These are phyloP conservation scores for Dreissena polymorpha DNA, from an alignment of 1,140 invertebrate genomes.

Conservation along the genomic window DNA sequence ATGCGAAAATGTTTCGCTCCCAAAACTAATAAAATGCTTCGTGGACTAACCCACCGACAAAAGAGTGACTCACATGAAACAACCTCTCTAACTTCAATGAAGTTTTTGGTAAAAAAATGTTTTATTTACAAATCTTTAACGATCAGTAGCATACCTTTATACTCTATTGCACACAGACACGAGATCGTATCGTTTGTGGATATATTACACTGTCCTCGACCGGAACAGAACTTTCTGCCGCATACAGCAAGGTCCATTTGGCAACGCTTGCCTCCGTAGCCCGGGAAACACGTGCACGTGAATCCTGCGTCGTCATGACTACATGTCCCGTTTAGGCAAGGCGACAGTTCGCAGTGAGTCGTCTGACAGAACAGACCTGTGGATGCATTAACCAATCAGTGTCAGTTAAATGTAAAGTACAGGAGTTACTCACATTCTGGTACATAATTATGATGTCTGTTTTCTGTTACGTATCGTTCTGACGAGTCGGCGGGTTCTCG, in stretches of 20 bases:
- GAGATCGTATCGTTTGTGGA: neutral
- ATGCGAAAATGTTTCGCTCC: too few species aligned
- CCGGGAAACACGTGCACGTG: constrained; percentile 12
- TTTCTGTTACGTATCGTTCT: too few species aligned
- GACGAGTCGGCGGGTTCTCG: too few species aligned
- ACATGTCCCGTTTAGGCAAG: constrained; percentile 34
- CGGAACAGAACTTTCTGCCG: constrained; percentile 17
- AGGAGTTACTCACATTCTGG: too few species aligned
- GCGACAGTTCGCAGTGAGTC: constrained; percentile 13
- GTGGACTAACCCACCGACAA: too few species aligned
- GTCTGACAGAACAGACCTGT: constrained; percentile 48
- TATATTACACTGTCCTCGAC: constrained; percentile 23
- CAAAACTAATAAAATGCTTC: too few species aligned
- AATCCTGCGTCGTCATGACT: constrained; percentile 8
- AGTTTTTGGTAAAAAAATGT: too few species aligned
- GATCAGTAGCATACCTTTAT: constrained; percentile 1
- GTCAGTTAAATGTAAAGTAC: too few species aligned
- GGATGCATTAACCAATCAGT: neutral
- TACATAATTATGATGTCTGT: too few species aligned
- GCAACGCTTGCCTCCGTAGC: constrained; percentile 34
- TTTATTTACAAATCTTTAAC: too few species aligned
- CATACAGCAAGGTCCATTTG: constrained; percentile 15
- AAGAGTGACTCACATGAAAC: too few species aligned
- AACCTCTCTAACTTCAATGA: too few species aligned
- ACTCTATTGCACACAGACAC: constrained; percentile 7